Evolutionary conservation across 2,797 vertebrate species (phyloP), one percentile per base, ranked within the genome.

Genomic region (Pangasius sanitwongsei): DNA sequence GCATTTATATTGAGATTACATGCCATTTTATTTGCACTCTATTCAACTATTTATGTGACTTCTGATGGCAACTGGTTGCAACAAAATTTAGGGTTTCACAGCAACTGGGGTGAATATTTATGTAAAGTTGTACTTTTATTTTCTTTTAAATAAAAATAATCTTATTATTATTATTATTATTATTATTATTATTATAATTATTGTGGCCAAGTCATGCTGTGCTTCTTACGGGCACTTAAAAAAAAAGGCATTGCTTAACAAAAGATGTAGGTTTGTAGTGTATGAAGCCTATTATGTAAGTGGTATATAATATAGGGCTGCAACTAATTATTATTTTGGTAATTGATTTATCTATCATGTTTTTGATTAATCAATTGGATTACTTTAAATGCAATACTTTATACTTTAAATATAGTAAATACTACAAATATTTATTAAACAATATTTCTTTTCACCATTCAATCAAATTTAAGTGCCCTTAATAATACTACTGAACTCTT

Each of bases 391-490:
- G 41, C 41, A 41, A 41, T 41, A 41, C 41, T 41, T 41, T 41
- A 41, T 41, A 41, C 41, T 69, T 15, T 1, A 70, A 28, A 28
- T 28, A 77, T n/a, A 41, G 18, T 23, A 72, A 72, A 4, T 41
- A 41, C 34, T 8, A 72, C 37, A 41, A 23, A 72, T 50, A 48
- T 75, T 48, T 48, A 75, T 44, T 28, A 28, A 75, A 48, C 23
- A 48, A 48, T 75, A 48, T 75, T 25, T 48, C 12, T 28, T 12
- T 50, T 77, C 20, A n/a, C 12, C 41, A 15, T 53, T 15, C 48
- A 77, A n/a, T 77, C 44, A 77, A 77, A 53, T 77, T 15, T 50
- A 77, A 77, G 28, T 77, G 74, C 44, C 12, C 44, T 50, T 77
- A 50, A 59, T 37, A 37, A 59, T 25, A 59, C 4, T 25, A 25